Conservation (phyloP, 2,113 vertebrate genomes). For the Leiothrix lutea region DNA sequence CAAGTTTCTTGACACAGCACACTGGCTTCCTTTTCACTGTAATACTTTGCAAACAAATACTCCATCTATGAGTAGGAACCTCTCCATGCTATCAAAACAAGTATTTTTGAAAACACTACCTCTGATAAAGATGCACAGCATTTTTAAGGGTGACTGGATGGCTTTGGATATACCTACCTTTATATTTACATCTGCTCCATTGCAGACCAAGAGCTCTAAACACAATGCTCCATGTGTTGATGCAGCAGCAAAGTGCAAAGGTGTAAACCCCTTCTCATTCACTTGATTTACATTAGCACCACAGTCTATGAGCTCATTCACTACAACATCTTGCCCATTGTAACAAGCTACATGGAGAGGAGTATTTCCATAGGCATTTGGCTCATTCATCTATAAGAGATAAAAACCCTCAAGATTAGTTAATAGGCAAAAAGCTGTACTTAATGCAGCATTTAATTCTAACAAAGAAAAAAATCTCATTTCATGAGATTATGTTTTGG, state of each 20-base stretch:
- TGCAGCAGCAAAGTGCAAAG: constrained; percentile 94
- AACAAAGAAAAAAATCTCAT: background rate
- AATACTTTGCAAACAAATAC: background rate
- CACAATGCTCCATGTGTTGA: constrained; percentile 95
- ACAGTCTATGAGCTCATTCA: constrained; percentile 95
- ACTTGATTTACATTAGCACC: constrained; percentile 96
- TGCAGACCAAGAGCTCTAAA: constrained; percentile 94
- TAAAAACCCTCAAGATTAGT: background rate
- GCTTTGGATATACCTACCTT: constrained; percentile 78
- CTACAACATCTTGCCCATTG: constrained; percentile 97
- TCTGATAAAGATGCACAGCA: background rate
- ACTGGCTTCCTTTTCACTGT: background rate
- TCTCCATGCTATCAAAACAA: background rate
- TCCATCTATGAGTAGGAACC: background rate
- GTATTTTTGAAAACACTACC: background rate
- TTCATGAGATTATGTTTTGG: background rate
- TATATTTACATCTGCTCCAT: constrained; percentile 93
- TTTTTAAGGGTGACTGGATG: background rate
- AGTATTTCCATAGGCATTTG: constrained; percentile 95
- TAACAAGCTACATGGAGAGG: constrained; percentile 97
- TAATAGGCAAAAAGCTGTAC: background rate
- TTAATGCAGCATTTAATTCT: background rate
- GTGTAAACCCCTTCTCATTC: constrained; percentile 95
- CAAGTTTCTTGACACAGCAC: background rate
- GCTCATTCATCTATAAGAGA: constrained; percentile 88